These are phyloP conservation scores for Serrognathus titanus DNA, from an alignment of 2,888 invertebrate genomes.

Conservation along the genomic window DNA sequence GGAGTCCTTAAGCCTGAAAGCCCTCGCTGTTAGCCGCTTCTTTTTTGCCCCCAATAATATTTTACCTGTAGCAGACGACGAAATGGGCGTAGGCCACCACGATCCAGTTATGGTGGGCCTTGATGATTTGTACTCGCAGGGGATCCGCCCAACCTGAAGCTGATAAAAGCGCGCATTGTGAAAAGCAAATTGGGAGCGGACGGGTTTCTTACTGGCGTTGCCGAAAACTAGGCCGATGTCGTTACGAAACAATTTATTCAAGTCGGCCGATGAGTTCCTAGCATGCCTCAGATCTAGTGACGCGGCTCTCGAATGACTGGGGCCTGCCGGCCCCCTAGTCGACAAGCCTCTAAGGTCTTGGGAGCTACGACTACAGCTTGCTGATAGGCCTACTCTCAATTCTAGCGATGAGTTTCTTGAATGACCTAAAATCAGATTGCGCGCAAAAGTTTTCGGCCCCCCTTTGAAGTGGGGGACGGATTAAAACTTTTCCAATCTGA, in stretches of 20 bases:
- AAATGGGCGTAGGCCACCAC: slow-evolving; percentile 95
- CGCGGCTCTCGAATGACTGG: slow-evolving; percentile 76
- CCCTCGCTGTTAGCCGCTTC: too few species aligned
- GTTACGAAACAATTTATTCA: slow-evolving; percentile 68
- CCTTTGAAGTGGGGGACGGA: too few species aligned
- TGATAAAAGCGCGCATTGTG: slow-evolving; percentile 42
- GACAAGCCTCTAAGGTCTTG: slow-evolving; percentile 50
- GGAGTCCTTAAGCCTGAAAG: slow-evolving; percentile 80
- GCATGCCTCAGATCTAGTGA: slow-evolving; percentile 75
- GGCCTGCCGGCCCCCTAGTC: slow-evolving; percentile 40
- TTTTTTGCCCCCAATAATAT: not conserved
- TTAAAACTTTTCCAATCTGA: too few species aligned
- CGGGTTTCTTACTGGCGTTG: slow-evolving; percentile 47
- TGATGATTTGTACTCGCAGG: slow-evolving; percentile 84
- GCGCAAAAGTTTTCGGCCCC: too few species aligned
- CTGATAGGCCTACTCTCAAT: slow-evolving; percentile 56
- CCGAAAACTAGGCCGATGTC: slow-evolving; percentile 71
- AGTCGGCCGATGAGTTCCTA: slow-evolving; percentile 70
- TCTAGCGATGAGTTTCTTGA: slow-evolving; percentile 84
- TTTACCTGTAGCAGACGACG: slow-evolving; percentile 87
- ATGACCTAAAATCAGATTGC: slow-evolving; percentile 48
- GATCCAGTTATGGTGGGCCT: slow-evolving; percentile 97
- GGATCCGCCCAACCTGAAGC: slow-evolving; percentile 78
- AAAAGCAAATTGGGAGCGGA: not conserved
- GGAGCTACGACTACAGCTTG: slow-evolving; percentile 49